A percentile compares a stretch with the other conserved stretches of the same genome.
These are phyloP conservation scores for Hirtodrosophila duncani DNA, from an alignment of 2,888 invertebrate genomes.

Conservation along the genomic window DNA sequence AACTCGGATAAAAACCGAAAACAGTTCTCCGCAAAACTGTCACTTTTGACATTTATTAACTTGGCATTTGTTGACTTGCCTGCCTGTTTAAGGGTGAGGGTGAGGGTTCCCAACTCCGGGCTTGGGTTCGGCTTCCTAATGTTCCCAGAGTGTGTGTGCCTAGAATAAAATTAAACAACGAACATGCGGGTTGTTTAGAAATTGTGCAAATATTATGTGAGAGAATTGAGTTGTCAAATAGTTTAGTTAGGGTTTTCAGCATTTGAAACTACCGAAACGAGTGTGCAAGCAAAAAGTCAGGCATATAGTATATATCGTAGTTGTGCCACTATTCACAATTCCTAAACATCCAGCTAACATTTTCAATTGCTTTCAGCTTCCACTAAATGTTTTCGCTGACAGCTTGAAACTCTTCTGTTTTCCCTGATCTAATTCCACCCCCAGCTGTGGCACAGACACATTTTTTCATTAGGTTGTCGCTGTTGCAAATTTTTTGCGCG, in stretches of 20 bases:
- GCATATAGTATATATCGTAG: too few species aligned
- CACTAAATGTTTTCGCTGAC: too few species aligned
- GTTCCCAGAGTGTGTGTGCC: neutral
- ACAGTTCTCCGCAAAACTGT: conserved; percentile 36
- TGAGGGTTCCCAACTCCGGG: conserved; percentile 3
- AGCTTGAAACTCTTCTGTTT: too few species aligned
- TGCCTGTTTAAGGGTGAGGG: neutral
- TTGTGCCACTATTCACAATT: too few species aligned
- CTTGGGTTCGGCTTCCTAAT: conserved; percentile 2
- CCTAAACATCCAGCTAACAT: too few species aligned
- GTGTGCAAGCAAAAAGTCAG: too few species aligned
- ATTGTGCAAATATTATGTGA: neutral
- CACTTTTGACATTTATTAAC: conserved; percentile 66
- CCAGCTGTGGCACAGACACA: neutral
- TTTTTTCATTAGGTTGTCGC: neutral
- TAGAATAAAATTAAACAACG: conserved; percentile 16
- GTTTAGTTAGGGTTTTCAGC: neutral
- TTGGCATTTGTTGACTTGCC: conserved; percentile 50
- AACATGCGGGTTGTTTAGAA: conserved; percentile 34
- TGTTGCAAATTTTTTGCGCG: conserved; percentile 24
- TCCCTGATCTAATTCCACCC: too few species aligned
- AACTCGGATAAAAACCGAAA: too few species aligned
- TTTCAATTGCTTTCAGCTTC: too few species aligned
- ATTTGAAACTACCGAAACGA: too few species aligned
- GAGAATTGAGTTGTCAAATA: neutral